A percentile compares a stretch with the other conserved stretches of the same genome.
Conservation (phyloP, 2,888 invertebrate species). For the Encarsia formosa region DNA sequence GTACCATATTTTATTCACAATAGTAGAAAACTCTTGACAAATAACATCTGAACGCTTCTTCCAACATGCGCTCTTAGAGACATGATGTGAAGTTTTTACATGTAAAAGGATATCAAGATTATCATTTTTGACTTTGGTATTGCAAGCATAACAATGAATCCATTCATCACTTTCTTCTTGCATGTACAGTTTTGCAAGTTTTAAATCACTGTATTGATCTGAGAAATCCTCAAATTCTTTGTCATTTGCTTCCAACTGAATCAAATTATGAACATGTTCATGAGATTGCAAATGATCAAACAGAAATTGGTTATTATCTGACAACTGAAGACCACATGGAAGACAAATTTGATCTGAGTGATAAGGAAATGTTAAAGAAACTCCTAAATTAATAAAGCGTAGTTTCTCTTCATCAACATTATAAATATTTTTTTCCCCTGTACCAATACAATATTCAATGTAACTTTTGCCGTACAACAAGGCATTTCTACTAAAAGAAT, state of each 20-base stretch:
- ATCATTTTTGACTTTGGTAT: constrained; percentile 4
- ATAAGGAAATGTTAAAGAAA: neutral
- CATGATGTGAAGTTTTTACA: neutral
- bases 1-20: constrained; percentile 24
- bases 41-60: neutral
- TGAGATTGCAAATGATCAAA: constrained; percentile 10
- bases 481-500: constrained; percentile 1
- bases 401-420: neutral
- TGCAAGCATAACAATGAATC: constrained; percentile 6
- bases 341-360: neutral
- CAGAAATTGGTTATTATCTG: neutral
- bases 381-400: neutral
- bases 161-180: constrained; percentile 4
- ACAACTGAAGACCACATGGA: neutral
- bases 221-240: constrained; percentile 1
- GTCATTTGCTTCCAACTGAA: neutral
- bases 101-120: neutral
- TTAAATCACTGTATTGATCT: constrained; percentile 5
- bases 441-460: neutral
- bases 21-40: neutral
- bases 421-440: constrained; percentile 1
- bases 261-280: constrained; percentile 3
- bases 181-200: constrained; percentile 7
- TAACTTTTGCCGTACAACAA: neutral
- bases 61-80: neutral